A percentile compares a stretch with the other conserved stretches of the same genome.
Evolutionary conservation across 2,888 invertebrate genomes (phyloP).

Genomic region (Conchocele bisecta): DNA sequence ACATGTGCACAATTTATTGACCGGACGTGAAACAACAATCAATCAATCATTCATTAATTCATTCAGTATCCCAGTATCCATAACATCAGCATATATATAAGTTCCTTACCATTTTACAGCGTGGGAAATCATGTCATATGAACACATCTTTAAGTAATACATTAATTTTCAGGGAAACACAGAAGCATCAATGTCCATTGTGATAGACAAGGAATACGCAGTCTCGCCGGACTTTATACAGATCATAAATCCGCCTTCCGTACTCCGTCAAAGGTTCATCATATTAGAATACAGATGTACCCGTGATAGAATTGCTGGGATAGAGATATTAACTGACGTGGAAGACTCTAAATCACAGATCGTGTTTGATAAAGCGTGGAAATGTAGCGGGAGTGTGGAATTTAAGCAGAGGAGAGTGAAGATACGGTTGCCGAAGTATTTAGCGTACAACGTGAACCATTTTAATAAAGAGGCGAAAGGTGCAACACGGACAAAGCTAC

Average conservation of each 20-base stretch:
- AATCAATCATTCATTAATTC: no score
- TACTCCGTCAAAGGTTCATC: slow-evolving; percentile 38
- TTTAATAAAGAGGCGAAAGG: slow-evolving; percentile 57
- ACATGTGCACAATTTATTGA: no score
- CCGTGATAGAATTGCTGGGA: slow-evolving; percentile 52
- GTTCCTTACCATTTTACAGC: no score
- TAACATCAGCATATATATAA: no score
- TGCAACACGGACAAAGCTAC: slow-evolving; percentile 55
- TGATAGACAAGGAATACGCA: slow-evolving; percentile 25
- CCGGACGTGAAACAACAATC: no score
- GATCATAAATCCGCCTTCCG: slow-evolving; percentile 56
- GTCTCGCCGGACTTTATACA: slow-evolving; percentile 60
- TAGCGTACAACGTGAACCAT: slow-evolving; percentile 66
- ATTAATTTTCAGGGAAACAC: no score
- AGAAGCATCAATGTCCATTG: slow-evolving; percentile 51
- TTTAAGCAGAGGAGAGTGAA: slow-evolving; percentile 41
- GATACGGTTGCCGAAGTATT: slow-evolving; percentile 52
- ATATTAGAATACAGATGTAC: slow-evolving; percentile 62
- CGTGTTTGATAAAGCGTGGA: slow-evolving; percentile 63
- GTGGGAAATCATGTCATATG: no score
- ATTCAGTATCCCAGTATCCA: no score
- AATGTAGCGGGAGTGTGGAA: slow-evolving; percentile 35
- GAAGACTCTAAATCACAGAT: slow-evolving; percentile 23
- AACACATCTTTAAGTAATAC: no score
- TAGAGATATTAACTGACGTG: slow-evolving; percentile 55